These are phyloP conservation scores for Hesperophylax magnus DNA, from an alignment of 1,140 invertebrate species.

Conservation along the genomic window DNA sequence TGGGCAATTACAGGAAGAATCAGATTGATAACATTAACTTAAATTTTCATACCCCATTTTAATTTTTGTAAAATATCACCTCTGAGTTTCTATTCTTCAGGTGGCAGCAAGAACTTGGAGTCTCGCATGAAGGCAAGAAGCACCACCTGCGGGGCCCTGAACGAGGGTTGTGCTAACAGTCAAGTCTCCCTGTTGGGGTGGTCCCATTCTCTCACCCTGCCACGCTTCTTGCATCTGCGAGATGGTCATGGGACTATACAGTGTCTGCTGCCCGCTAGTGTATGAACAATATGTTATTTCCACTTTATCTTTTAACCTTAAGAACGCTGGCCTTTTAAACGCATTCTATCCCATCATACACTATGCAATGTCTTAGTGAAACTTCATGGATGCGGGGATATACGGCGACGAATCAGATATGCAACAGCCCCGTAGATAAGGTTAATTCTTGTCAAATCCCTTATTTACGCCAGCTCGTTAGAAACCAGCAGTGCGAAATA, in stretches of 20 bases:
- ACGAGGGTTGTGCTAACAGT: slow-evolving; percentile 73
- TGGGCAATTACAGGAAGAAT: no score
- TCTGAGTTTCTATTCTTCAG: neutral
- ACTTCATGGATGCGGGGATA: no score
- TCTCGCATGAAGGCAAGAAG: slow-evolving; percentile 69
- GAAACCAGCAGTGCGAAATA: no score
- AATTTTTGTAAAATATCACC: no score
- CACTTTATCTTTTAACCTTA: neutral
- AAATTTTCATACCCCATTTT: no score
- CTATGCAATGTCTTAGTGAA: no score
- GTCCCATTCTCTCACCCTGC: slow-evolving; percentile 76
- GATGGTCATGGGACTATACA: slow-evolving; percentile 85
- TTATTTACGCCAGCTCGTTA: no score
- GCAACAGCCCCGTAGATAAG: no score
- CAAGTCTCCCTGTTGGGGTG: slow-evolving; percentile 82
- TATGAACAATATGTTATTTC: slow-evolving; percentile 59
- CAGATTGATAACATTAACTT: no score
- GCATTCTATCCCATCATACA: no score
- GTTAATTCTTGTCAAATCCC: no score
- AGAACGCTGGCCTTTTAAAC: neutral
- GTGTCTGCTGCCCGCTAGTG: slow-evolving; percentile 74
- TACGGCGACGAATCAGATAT: no score
- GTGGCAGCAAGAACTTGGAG: slow-evolving; percentile 23
- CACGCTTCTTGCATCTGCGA: slow-evolving; percentile 78
- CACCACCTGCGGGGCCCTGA: slow-evolving; percentile 82